Conservation (phyloP, 2,113 vertebrate genomes). For the Osmerus mordax region DNA sequence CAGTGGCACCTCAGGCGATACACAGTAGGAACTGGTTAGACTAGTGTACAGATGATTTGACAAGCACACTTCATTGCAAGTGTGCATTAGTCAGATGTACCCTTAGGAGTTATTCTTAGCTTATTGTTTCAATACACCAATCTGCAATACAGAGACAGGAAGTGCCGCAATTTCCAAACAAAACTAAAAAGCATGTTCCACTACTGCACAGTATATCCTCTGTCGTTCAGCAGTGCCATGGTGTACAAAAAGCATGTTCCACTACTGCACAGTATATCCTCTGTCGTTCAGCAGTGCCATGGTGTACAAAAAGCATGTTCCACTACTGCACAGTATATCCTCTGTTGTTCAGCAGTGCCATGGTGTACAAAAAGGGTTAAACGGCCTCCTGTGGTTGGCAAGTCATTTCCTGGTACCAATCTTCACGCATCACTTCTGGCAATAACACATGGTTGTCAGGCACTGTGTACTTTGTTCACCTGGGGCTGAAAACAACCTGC, state of each 20-base stretch:
- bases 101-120: too few relatives aligned
- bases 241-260: not conserved
- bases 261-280: not conserved
- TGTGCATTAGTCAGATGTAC: too few relatives aligned
- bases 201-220: not conserved
- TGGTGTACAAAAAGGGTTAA: not conserved
- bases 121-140: too few relatives aligned
- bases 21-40: too few relatives aligned
- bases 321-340: not conserved
- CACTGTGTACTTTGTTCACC: too few relatives aligned
- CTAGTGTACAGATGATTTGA: too few relatives aligned
- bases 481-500: too few relatives aligned
- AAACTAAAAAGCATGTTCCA: not conserved
- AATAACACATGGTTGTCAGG: too few relatives aligned
- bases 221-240: not conserved
- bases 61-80: too few relatives aligned
- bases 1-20: too few relatives aligned
- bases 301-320: not conserved
- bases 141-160: too few relatives aligned
- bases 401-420: slow-evolving; percentile 38
- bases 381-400: not conserved
- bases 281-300: not conserved
- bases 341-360: not conserved
- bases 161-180: not conserved
- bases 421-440: slow-evolving; percentile 25